phyloP scores from a whole-genome alignment of 2,888 invertebrate species.

The Hyppa rectilinea region DNA sequence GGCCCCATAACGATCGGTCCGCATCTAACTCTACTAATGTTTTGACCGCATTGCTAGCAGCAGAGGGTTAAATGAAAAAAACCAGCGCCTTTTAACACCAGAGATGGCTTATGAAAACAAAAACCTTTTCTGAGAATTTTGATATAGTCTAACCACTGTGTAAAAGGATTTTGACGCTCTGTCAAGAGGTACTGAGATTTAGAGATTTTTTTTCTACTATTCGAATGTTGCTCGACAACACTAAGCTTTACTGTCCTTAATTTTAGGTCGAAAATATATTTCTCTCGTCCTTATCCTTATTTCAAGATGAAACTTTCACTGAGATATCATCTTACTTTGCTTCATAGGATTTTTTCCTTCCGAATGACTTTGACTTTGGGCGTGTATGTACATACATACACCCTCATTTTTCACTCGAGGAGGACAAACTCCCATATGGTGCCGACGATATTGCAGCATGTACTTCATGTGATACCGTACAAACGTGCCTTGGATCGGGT shows the following conservation, averaged over 20 bases:
- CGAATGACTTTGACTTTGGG: conserved; percentile 40
- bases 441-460: conserved; percentile 45
- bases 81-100: conserved; percentile 62
- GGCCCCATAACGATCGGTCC: conserved; percentile 62
- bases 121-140: conserved; percentile 61
- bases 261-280: conserved; percentile 39
- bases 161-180: conserved; percentile 62
- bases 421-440: conserved; percentile 49
- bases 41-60: conserved; percentile 61
- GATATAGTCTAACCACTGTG: conserved; percentile 64
- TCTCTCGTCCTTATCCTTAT: conserved; percentile 1
- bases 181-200: conserved; percentile 59
- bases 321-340: conserved; percentile 50
- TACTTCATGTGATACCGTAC: conserved; percentile 45
- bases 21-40: conserved; percentile 66
- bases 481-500: conserved; percentile 26
- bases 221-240: conserved; percentile 27
- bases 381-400: conserved; percentile 42
- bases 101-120: conserved; percentile 66
- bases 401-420: conserved; percentile 51
- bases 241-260: conserved; percentile 21
- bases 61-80: conserved; percentile 66
- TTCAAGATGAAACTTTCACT: conserved; percentile 28
- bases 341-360: conserved; percentile 44
- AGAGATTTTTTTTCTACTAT: conserved; percentile 29